phyloP scores from a whole-genome alignment of 2,797 vertebrate genomes.

The Ceryle rudis region DNA sequence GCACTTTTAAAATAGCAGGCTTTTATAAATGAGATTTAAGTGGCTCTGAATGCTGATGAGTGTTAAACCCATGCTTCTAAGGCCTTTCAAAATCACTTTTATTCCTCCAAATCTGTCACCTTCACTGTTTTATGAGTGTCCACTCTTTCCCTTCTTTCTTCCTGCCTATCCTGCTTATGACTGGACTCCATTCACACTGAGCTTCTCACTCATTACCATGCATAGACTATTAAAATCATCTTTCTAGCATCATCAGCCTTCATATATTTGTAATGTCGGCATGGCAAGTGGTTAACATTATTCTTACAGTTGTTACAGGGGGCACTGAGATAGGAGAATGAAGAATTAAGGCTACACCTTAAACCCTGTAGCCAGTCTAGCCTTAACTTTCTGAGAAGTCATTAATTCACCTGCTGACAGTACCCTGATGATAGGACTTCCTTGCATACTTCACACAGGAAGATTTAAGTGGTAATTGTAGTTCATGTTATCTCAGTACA shows the following conservation, averaged over 20 bases:
- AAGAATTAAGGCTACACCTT: no score
- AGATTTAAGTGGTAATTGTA: not conserved
- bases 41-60: not conserved
- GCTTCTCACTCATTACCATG: not conserved
- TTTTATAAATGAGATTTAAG: constrained; percentile 43
- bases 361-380: not conserved
- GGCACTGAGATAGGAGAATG: not conserved
- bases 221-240: not conserved
- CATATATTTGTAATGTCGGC: not conserved
- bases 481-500: not conserved
- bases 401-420: not conserved
- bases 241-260: not conserved
- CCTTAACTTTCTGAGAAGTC: not conserved
- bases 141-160: not conserved
- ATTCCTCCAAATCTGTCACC: not conserved
- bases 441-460: not conserved
- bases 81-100: not conserved
- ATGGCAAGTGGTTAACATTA: not conserved
- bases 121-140: not conserved
- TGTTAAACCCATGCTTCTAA: not conserved
- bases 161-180: not conserved
- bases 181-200: not conserved
- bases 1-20: constrained; percentile 14
- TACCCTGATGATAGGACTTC: not conserved
- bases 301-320: not conserved